Conservation (phyloP, 2,888 invertebrate genomes). For the Oscheius sp. region DNA sequence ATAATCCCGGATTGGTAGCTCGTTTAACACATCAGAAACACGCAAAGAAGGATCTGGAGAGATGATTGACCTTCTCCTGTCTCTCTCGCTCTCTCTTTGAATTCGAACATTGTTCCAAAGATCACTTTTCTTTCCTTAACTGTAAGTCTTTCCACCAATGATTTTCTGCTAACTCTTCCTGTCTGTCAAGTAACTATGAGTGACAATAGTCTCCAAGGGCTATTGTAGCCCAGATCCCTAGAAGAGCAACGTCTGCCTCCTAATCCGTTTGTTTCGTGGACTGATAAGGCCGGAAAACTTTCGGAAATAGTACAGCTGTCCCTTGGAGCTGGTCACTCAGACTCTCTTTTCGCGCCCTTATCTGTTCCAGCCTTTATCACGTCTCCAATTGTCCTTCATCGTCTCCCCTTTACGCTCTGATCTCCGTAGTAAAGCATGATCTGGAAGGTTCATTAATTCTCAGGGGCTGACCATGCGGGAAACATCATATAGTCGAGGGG, state of each 20-base stretch:
- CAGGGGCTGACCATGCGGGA: not conserved
- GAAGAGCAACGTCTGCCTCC: not conserved
- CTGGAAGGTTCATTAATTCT: not conserved
- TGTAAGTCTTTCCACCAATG: not conserved
- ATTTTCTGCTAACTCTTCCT: not conserved
- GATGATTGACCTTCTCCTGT: no score
- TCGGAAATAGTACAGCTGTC: constrained; percentile 11
- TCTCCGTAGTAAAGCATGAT: not conserved
- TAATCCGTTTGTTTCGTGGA: not conserved
- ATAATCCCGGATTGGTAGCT: no score
- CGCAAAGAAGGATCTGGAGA: no score
- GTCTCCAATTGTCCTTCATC: constrained; percentile 5
- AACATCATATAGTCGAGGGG: not conserved
- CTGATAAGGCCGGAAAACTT: not conserved
- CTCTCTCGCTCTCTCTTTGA: no score
- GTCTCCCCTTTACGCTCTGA: not conserved
- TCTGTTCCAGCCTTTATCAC: not conserved
- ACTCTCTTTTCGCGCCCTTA: not conserved
- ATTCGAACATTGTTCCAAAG: not conserved
- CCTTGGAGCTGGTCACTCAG: constrained; percentile 16
- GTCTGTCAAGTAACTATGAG: no score
- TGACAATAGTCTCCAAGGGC: not conserved
- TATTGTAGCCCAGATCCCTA: not conserved
- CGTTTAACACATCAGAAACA: no score
- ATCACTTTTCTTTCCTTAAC: not conserved